phyloP scores from a whole-genome alignment of 35 echinoderm and acorn worm genomes.

The Nesometra sesokonis region DNA sequence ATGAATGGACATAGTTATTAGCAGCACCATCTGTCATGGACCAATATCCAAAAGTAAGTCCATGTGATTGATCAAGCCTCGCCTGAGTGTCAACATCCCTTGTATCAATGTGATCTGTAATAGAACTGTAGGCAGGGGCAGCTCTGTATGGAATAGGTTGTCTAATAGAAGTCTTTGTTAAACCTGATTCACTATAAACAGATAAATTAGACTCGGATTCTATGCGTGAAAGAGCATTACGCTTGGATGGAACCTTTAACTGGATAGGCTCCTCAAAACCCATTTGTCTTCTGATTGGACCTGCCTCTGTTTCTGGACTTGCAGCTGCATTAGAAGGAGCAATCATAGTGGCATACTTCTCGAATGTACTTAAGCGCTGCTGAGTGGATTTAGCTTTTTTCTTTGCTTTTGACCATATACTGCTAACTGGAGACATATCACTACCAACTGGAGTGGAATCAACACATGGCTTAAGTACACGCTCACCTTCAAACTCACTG shows the following conservation, averaged over 20 bases:
- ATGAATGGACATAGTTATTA: not conserved
- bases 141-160: constrained; percentile 60
- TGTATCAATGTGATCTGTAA: constrained; percentile 89
- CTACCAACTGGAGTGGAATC: not conserved
- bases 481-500: constrained; percentile 1
- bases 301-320: constrained; percentile 18
- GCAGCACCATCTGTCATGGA: not conserved
- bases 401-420: not conserved
- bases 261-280: constrained; percentile 2
- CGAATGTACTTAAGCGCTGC: constrained; percentile 72
- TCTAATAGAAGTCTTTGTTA: constrained; percentile 57
- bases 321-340: constrained; percentile 4
- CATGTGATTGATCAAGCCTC: not conserved
- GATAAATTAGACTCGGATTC: constrained; percentile 89
- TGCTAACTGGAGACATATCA: not conserved
- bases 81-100: not conserved
- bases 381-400: not conserved
- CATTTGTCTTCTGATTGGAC: constrained; percentile 65
- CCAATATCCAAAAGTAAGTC: not conserved
- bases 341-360: constrained; percentile 66
- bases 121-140: constrained; percentile 74
- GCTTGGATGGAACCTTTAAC: not conserved
- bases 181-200: constrained; percentile 42
- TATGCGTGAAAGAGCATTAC: constrained; percentile 10
- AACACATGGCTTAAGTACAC: not conserved